These are phyloP conservation scores for Arizona elegans DNA, from an alignment of 2,113 vertebrate species.

Conservation along the genomic window DNA sequence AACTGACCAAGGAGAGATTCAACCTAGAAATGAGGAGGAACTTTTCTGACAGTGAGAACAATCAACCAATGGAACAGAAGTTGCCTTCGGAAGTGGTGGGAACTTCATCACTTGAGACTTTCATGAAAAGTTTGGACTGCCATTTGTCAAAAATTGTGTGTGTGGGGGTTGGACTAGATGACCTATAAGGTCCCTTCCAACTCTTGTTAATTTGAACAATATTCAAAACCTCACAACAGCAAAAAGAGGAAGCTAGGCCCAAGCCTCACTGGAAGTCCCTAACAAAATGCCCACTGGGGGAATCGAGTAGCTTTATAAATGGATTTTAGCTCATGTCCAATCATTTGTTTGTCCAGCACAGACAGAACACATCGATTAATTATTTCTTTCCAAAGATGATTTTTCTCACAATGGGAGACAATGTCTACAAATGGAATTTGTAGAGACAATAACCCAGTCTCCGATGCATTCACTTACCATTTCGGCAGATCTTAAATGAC, in stretches of 20 bases:
- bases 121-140: too few species aligned
- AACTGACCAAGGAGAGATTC: too few species aligned
- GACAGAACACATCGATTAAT: conserved; percentile 19
- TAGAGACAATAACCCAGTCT: conserved; percentile 37
- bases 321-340: neutral
- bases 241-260: neutral
- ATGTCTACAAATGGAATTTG: conserved; percentile 40
- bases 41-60: too few species aligned
- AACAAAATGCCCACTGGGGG: neutral
- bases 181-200: too few species aligned
- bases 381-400: neutral
- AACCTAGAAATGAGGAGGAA: too few species aligned
- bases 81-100: too few species aligned
- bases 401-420: conserved; percentile 19
- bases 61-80: too few species aligned
- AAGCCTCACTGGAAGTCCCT: neutral
- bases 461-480: conserved; percentile 41
- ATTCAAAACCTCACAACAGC: neutral
- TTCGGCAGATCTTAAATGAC: conserved; percentile 20
- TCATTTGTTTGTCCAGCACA: neutral
- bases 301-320: neutral
- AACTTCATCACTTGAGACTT: too few species aligned
- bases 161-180: too few species aligned
- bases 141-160: too few species aligned
- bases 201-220: neutral